Base-by-base conservation (phyloP, 1,140 invertebrate genomes). In the Caenorhabditis remanei region DNA sequence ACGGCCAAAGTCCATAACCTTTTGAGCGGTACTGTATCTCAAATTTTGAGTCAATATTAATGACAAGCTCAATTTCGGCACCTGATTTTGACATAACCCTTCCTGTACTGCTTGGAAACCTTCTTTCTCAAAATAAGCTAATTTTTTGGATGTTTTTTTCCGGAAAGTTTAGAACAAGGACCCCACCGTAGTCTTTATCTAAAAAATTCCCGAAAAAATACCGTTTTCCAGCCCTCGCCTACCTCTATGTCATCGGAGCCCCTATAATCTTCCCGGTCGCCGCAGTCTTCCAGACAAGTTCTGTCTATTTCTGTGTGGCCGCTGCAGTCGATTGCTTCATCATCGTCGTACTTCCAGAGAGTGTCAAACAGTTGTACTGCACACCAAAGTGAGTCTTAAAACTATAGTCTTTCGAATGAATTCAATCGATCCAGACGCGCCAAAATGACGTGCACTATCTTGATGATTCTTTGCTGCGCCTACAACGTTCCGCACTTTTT, bases 211-310 rank as follows among this genome's bases (percentile, higher is more conserved):
- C n/a, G n/a, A n/a, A n/a, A n/a, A n/a, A n/a, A n/a, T n/a, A n/a
- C n/a, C n/a, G n/a, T 55, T 61, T 79, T 91, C 67, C 86, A 92
- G 92, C 83, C 6, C 83, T 92, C 11, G 91, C 91, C 40, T 90
- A 88, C 46, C 46, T 90, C 0, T 92, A 92, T 50, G 92, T 90
- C 6, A 50, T 48, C 55, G 91, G 91, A 19, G 92, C 91, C 6
- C 92, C 91, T 7, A 86, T 91, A 7, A 87, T 92, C 75, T 92
- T 92, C 79, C 91, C 91, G 24, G 71, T 92, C 24, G 91, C 91
- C 41, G 89, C 92, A 13, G 89, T 93, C n/a, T 93, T 93, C 75
- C 91, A 92, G 87, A 93, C 91, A 7, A 92, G 90, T 24, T 93
- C 92, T 1, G 91, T 92, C 13, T 92, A 92, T 75, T 92, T 92